phyloP scores from a whole-genome alignment of 2,888 invertebrate genomes.

The Aleiodes alternator region DNA sequence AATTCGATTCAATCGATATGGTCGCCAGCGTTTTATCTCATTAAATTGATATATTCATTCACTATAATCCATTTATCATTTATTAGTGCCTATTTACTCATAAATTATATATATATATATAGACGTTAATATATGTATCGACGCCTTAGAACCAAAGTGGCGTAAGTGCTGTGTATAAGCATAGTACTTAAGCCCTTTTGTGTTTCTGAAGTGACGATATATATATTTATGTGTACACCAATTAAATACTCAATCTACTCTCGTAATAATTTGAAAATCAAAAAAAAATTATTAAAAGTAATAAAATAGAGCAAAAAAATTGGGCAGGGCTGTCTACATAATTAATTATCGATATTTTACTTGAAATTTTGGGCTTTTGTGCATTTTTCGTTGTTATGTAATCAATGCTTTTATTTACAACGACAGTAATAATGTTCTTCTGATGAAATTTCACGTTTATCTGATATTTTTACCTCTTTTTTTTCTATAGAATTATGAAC shows the following conservation, averaged over 20 bases:
- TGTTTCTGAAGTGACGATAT: no score
- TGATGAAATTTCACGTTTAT: neutral
- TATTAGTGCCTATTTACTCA: conserved; percentile 45
- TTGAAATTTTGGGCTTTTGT: conserved; percentile 9
- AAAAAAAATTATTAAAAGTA: conserved; percentile 27
- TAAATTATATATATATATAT: conserved; percentile 49
- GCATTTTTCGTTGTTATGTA: conserved; percentile 24
- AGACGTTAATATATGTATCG: neutral
- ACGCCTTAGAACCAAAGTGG: no score
- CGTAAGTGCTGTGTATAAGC: no score
- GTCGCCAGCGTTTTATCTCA: conserved; percentile 44
- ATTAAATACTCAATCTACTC: conserved; percentile 38
- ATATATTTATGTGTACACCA: conserved; percentile 34
- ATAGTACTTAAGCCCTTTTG: no score
- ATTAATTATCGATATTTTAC: neutral
- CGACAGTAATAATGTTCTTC: conserved; percentile 10
- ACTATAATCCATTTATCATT: conserved; percentile 39
- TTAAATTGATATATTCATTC: conserved; percentile 41
- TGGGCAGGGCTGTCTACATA: neutral
- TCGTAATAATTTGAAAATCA: neutral
- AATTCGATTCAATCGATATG: conserved; percentile 47
- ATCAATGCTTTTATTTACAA: conserved; percentile 25
- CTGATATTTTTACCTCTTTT: neutral
- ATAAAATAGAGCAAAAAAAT: conserved; percentile 3
- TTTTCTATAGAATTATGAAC: conserved; percentile 23